Percentiles rank a stretch among this genome's conserved stretches.
These are phyloP conservation scores for Acyrthosiphon pisum DNA, from an alignment of 1,140 invertebrate genomes.

Conservation along the genomic window DNA sequence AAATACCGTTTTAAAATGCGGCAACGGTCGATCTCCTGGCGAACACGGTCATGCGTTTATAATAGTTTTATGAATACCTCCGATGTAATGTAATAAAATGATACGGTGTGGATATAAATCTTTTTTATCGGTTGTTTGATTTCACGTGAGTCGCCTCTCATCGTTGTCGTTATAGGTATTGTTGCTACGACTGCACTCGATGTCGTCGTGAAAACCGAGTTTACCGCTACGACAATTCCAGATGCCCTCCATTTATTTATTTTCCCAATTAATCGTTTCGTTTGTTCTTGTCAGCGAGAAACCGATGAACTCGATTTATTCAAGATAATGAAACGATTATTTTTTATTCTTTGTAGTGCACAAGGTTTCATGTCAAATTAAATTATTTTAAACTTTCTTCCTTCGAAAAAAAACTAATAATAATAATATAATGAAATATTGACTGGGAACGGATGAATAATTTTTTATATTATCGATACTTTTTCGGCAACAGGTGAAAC, in stretches of 20 bases:
- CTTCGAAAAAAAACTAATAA: neutral
- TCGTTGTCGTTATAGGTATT: neutral
- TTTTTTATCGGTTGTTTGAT: neutral
- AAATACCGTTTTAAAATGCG: neutral
- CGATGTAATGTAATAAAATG: neutral
- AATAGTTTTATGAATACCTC: neutral
- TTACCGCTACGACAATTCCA: slow-evolving; percentile 25
- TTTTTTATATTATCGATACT: neutral
- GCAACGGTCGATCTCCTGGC: neutral
- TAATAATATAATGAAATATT: neutral
- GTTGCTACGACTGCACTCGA: neutral
- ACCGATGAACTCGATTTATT: slow-evolving; percentile 8
- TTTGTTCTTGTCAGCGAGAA: neutral
- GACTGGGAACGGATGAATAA: neutral
- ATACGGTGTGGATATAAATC: neutral
- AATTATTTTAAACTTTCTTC: neutral
- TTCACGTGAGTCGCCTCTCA: neutral
- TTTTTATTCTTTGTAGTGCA: neutral
- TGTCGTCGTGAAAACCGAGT: neutral
- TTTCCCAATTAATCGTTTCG: slow-evolving; percentile 19
- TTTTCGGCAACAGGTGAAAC: neutral
- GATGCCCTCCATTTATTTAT: neutral
- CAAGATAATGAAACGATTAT: neutral
- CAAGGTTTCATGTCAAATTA: neutral
- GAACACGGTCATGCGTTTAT: neutral